These are phyloP conservation scores for Euzophera pinguis DNA, from an alignment of 2,888 invertebrate genomes.

Conservation along the genomic window DNA sequence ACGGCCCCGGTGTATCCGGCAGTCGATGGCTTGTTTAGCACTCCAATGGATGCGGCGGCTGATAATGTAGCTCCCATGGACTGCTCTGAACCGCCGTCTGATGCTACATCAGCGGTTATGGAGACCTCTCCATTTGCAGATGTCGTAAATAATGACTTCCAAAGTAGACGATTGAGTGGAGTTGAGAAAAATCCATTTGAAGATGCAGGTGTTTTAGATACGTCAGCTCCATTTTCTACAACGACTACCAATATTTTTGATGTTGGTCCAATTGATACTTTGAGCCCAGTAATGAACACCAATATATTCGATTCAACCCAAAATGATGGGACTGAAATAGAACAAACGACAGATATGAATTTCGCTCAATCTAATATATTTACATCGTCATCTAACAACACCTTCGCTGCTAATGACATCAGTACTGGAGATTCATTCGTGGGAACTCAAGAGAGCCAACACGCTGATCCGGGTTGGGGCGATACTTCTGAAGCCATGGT, in stretches of 20 bases:
- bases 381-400: slow-evolving; percentile 20
- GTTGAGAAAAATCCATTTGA: slow-evolving; percentile 64
- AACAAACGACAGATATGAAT: slow-evolving; percentile 16
- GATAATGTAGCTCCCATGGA: slow-evolving; percentile 50
- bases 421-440: slow-evolving; percentile 27
- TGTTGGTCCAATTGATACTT: slow-evolving; percentile 35
- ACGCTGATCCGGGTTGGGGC: slow-evolving; percentile 47
- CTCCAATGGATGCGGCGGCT: neutral
- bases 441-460: slow-evolving; percentile 22
- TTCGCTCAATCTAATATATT: slow-evolving; percentile 34
- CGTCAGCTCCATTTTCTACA: slow-evolving; percentile 26
- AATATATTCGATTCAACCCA: slow-evolving; percentile 28
- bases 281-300: slow-evolving; percentile 19
- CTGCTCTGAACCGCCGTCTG: slow-evolving; percentile 50
- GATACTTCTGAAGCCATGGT: slow-evolving; percentile 42
- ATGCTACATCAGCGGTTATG: slow-evolving; percentile 29
- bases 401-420: slow-evolving; percentile 19
- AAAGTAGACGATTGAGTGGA: slow-evolving; percentile 28
- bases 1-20: neutral
- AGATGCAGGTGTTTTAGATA: slow-evolving; percentile 27
- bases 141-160: slow-evolving; percentile 31
- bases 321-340: slow-evolving; percentile 25
- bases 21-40: neutral
- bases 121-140: slow-evolving; percentile 57
- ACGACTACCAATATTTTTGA: slow-evolving; percentile 40